Conservation (phyloP, 2,888 invertebrate genomes). For the Brachyopa scutellaris region DNA sequence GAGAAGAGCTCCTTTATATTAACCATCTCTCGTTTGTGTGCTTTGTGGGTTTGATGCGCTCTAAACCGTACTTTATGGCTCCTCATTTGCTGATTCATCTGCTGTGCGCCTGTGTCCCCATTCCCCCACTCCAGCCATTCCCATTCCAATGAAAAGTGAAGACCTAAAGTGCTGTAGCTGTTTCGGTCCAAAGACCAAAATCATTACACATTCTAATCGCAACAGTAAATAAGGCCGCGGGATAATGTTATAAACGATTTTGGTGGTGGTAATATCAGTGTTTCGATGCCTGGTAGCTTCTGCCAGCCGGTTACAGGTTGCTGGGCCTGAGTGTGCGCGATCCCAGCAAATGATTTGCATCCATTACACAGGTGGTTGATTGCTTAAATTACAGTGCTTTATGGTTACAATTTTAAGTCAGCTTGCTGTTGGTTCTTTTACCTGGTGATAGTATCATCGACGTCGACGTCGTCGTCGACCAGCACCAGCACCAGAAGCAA, state of each 20-base stretch:
- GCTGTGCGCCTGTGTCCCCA: neutral
- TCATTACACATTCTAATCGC: slow-evolving; percentile 66
- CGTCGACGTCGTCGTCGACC: neutral
- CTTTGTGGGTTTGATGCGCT: neutral
- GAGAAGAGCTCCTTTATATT: neutral
- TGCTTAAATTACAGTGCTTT: slow-evolving; percentile 69
- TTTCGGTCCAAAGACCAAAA: slow-evolving; percentile 49
- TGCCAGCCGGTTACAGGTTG: slow-evolving; percentile 17
- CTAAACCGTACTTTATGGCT: slow-evolving; percentile 45
- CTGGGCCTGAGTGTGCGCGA: slow-evolving; percentile 16
- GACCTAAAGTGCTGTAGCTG: slow-evolving; percentile 3
- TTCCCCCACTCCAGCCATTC: neutral
- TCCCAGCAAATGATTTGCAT: slow-evolving; percentile 60
- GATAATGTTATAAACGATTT: slow-evolving; percentile 58
- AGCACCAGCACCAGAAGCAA: neutral
- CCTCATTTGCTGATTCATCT: slow-evolving; percentile 64
- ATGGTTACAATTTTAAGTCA: slow-evolving; percentile 61
- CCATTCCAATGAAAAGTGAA: no score
- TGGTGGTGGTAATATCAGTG: slow-evolving; percentile 36
- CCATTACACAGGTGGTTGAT: slow-evolving; percentile 70
- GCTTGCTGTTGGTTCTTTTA: slow-evolving; percentile 58
- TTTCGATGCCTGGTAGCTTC: slow-evolving; percentile 42
- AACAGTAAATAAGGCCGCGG: slow-evolving; percentile 65
- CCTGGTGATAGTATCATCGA: slow-evolving; percentile 25
- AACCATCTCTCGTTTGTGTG: neutral